Base-by-base conservation (phyloP, 2,888 invertebrate species). In the Argyresthia goedartella region DNA sequence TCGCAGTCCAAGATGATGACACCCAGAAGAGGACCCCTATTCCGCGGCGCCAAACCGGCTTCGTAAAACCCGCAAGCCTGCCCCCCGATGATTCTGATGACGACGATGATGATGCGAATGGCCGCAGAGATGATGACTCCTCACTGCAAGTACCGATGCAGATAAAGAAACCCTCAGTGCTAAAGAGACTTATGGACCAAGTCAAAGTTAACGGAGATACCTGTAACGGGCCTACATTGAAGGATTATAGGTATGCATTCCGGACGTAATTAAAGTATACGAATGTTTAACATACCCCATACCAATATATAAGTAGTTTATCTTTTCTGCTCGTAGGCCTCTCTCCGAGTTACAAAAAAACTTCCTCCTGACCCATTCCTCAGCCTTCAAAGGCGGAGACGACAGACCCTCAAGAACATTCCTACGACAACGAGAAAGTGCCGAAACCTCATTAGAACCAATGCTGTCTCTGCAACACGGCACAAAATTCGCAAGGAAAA, bases 381-480 rank as follows among this genome's bases (percentile, higher is more conserved):
- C 25, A 25, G 25, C 25, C 25, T 25, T 25, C 3, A 25, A 25
- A 25, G 25, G 6, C 2, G 25, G 6, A 4, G 25, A 25, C 25
- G 25, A 25, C 25, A 25, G 25, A 34, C 8, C 6, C 33, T 4
- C 34, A 47, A 47, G 47, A 8, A 4, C 34, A 47, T n/a, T 0
- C 58, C 0, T 50, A 57, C 3, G 60, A 64, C n/a, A 54, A 59
- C 0, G 58, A 57, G 3, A 16, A 16, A 44, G 25, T 25, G 25
- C 6, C 44, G 15, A 44, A 15, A 7, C 11, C 15, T 69, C 76
- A 0, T 63, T 64, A 14, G 75, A 76, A 8, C 59, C 71, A 8
- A 59, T 74, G 3, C 63, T 79, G 0, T 63, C 66, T n/a, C 41
- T 78, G 43, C 79, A 79, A 59, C 76, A 77, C 55, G 72, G 72